phyloP scores from a whole-genome alignment of 30 jellyfish, hydroid and myxozoan genomes.

The Rhopilema esculentum region DNA sequence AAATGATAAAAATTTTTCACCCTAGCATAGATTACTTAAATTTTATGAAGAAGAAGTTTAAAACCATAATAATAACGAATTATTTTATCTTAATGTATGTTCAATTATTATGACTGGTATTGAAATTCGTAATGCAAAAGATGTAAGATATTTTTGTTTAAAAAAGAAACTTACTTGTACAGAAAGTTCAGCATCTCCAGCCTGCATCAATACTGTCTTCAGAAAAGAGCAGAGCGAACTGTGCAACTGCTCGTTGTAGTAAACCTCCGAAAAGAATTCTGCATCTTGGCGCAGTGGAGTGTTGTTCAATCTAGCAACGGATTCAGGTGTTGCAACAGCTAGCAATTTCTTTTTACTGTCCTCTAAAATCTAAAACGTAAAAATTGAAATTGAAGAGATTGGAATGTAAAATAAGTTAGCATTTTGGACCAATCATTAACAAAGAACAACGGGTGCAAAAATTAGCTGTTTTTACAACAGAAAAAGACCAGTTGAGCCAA shows the following conservation, averaged over 20 bases:
- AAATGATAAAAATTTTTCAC: neutral
- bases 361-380: constrained; percentile 46
- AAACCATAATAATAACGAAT: too few relatives aligned
- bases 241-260: constrained; percentile 66
- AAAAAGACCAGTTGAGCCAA: too few relatives aligned
- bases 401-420: neutral
- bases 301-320: constrained; percentile 49
- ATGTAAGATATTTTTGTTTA: too few relatives aligned
- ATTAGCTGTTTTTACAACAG: too few relatives aligned
- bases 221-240: constrained; percentile 31
- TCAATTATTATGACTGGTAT: too few relatives aligned
- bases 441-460: too few relatives aligned
- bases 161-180: constrained; percentile 10
- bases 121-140: too few relatives aligned
- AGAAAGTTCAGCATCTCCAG: neutral
- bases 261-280: constrained; percentile 31
- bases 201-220: neutral
- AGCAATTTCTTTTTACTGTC: constrained; percentile 40
- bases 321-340: constrained; percentile 75
- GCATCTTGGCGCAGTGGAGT: constrained; percentile 25
- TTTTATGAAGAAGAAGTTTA: too few relatives aligned
- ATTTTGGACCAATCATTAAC: too few relatives aligned
- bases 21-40: too few relatives aligned
- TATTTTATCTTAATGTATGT: too few relatives aligned
- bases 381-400: neutral